A percentile compares a stretch with the other conserved stretches of the same genome.
Evolutionary conservation across 2,888 invertebrate species (phyloP).

Genomic region (Amiota communis): DNA sequence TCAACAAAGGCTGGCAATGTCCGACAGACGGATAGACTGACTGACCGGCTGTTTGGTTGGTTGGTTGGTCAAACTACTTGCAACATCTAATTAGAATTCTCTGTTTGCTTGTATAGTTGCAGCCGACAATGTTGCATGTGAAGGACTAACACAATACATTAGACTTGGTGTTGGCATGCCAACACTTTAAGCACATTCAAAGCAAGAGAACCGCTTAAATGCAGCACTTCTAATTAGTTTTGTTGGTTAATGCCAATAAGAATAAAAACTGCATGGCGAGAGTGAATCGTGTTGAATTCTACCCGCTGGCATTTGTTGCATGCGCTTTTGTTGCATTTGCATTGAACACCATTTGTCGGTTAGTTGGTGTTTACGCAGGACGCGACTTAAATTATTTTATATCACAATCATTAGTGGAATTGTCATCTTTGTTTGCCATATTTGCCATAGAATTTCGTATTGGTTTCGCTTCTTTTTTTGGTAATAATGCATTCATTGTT

Average conservation of each 20-base stretch:
- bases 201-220: not conserved
- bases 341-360: no score
- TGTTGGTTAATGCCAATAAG: conserved; percentile 9
- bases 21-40: not conserved
- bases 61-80: conserved; percentile 9
- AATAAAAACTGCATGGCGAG: not conserved
- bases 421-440: conserved; percentile 3
- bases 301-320: not conserved
- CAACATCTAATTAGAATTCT: conserved; percentile 25
- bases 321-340: not conserved
- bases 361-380: not conserved
- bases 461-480: not conserved
- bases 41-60: not conserved
- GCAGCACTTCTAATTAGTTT: conserved; percentile 18
- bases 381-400: conserved; percentile 17
- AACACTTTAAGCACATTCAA: conserved; percentile 17
- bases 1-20: not conserved
- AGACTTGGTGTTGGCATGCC: conserved; percentile 20
- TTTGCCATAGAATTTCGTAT: not conserved
- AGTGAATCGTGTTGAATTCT: not conserved
- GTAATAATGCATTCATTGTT: not conserved
- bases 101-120: conserved; percentile 21
- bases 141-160: conserved; percentile 5
- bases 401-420: conserved; percentile 21
- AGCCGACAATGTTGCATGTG: not conserved